Conservation (phyloP, 2,888 invertebrate genomes). For the Zele albiditarsus region DNA sequence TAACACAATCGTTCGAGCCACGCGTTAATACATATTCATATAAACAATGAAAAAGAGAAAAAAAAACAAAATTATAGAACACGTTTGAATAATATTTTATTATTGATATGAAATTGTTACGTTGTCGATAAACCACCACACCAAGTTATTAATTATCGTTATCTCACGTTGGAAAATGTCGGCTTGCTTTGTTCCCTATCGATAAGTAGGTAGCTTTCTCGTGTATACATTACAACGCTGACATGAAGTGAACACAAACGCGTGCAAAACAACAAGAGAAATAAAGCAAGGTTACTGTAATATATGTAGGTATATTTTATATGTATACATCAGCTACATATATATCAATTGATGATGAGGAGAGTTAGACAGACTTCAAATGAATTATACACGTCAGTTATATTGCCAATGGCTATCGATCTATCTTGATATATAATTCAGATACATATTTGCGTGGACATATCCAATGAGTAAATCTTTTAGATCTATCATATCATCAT, state of each 20-base stretch:
- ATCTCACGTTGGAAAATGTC: constrained; percentile 49
- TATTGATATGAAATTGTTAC: neutral
- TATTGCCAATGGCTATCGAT: constrained; percentile 21
- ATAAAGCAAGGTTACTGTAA: neutral
- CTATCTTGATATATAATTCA: constrained; percentile 28
- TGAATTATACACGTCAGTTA: constrained; percentile 31
- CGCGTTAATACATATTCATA: neutral
- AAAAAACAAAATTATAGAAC: neutral
- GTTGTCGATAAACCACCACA: constrained; percentile 57
- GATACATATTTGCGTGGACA: constrained; percentile 9
- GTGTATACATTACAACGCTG: neutral
- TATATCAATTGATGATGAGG: constrained; percentile 27
- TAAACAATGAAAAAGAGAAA: neutral
- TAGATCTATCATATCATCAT: constrained; percentile 13
- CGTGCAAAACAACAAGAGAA: neutral
- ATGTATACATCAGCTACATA: neutral
- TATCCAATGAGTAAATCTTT: constrained; percentile 15
- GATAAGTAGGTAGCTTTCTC: constrained; percentile 26
- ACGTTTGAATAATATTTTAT: neutral
- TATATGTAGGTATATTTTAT: neutral
- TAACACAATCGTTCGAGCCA: neutral
- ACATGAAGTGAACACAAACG: neutral
- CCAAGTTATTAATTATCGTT: constrained; percentile 66
- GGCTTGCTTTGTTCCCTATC: constrained; percentile 39
- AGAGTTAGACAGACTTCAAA: constrained; percentile 25